Evolutionary conservation across 2,888 invertebrate genomes (phyloP), one percentile per base, ranked within the genome.

Genomic region (Cataglyphis altisquamis): DNA sequence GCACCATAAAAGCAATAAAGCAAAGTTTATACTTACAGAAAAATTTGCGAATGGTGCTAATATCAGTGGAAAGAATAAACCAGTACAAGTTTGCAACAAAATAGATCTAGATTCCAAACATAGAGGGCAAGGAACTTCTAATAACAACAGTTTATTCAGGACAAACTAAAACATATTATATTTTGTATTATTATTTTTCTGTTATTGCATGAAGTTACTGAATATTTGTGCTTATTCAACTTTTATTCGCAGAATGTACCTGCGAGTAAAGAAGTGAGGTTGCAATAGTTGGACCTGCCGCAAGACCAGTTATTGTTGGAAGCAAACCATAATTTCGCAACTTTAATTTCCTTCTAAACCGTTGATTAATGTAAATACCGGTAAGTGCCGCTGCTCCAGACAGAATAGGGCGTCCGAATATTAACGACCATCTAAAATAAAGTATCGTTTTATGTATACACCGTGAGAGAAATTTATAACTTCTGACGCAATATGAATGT

Each of bases 41-140:
- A 97, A 95, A 75, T 96, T 95, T 62, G 96, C 94, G 0, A 96
- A 82, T 9, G 97, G 97, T 2, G 96, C 96, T 64, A 97, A 89
- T 0, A 97, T 55, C 88, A 96, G 92, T 0, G 98, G 97, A 92
- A 97, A 96, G 3, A 95, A 88, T 0, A 96, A 91, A 0, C 97
- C 97, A 6, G 96, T 83, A 0, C 91, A 88, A 0, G 95, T 89
- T 94, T 97, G 97, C 32, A 96, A 88, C 0, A 95, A 93, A 3
- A 96, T 95, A 39, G 97, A 96, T 84, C 95, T 95, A 0, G 96
- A 86, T 95, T 97, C 96, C 36, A 96, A 91, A 92, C 98, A 98
- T 6, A 97, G 91, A 0, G 97, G 96, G 90, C 98, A 98, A 1
- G 92, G 87, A 0, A 95, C 94, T 48, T 95, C 96, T 92, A 96